phyloP scores from a whole-genome alignment of 2,888 invertebrate species.

The Drosophila paranaensis region DNA sequence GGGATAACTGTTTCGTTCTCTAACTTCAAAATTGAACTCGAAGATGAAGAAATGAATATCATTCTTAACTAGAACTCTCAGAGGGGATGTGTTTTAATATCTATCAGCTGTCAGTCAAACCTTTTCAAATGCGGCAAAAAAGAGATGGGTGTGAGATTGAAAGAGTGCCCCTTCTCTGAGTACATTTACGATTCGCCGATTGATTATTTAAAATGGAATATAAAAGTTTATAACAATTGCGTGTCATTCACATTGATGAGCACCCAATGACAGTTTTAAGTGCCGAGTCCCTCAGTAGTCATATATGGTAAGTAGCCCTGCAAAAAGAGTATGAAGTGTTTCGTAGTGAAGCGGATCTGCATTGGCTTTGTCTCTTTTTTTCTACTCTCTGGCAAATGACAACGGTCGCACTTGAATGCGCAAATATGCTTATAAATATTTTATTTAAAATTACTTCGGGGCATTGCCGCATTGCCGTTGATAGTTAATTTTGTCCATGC shows the following conservation, averaged over 20 bases:
- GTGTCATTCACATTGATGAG: constrained; percentile 17
- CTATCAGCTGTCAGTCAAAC: constrained; percentile 1
- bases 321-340: constrained; percentile 25
- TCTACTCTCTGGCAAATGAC: constrained; percentile 54
- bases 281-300: constrained; percentile 22
- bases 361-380: too few relatives aligned
- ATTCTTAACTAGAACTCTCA: not conserved
- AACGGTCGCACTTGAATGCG: constrained; percentile 70
- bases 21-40: too few relatives aligned
- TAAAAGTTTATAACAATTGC: constrained; percentile 15
- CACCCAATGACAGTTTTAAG: not conserved
- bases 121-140: not conserved
- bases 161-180: not conserved
- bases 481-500: constrained; percentile 77
- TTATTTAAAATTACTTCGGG: constrained; percentile 80
- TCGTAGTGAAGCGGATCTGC: constrained; percentile 30
- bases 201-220: constrained; percentile 7
- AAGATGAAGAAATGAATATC: not conserved
- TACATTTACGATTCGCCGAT: not conserved
- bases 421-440: constrained; percentile 81
- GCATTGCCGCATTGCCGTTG: constrained; percentile 68
- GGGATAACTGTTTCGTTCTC: too few relatives aligned
- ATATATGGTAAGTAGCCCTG: constrained; percentile 8
- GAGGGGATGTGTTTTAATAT: not conserved
- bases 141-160: not conserved